Percentiles rank a stretch among this genome's conserved stretches.
Conservation (phyloP, 1,140 invertebrate genomes). For the Magallana angulata region DNA sequence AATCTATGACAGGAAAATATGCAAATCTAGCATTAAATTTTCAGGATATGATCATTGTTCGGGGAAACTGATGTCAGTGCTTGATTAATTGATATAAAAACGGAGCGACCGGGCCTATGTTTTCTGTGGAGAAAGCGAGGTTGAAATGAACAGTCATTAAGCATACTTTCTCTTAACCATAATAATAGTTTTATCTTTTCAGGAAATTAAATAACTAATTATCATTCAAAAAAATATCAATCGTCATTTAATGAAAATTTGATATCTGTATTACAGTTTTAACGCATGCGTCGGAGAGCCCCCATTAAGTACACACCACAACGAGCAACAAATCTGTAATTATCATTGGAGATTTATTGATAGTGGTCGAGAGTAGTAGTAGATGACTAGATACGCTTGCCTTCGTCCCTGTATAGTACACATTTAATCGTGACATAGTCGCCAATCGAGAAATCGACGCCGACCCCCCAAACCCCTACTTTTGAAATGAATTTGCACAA, state of each 20-base stretch:
- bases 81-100: constrained; percentile 34
- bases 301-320: no score
- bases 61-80: neutral
- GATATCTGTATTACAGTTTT: neutral
- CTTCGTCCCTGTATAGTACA: constrained; percentile 1
- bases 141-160: no score
- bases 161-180: no score
- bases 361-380: no score
- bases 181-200: neutral
- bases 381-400: no score
- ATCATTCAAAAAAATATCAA: constrained; percentile 4
- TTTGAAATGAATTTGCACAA: constrained; percentile 1
- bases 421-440: neutral
- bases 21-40: constrained; percentile 30
- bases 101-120: neutral
- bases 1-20: neutral
- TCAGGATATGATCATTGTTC: constrained; percentile 8
- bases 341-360: no score
- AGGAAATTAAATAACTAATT: constrained; percentile 35
- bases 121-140: no score
- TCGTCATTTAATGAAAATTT: constrained; percentile 2
- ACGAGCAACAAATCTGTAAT: no score
- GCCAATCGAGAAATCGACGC: neutral
- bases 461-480: neutral
- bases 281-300: no score